Percentiles rank a stretch among this genome's conserved stretches.
Evolutionary conservation across 2,888 invertebrate species (phyloP).

Genomic region (Dendrolimus houi): DNA sequence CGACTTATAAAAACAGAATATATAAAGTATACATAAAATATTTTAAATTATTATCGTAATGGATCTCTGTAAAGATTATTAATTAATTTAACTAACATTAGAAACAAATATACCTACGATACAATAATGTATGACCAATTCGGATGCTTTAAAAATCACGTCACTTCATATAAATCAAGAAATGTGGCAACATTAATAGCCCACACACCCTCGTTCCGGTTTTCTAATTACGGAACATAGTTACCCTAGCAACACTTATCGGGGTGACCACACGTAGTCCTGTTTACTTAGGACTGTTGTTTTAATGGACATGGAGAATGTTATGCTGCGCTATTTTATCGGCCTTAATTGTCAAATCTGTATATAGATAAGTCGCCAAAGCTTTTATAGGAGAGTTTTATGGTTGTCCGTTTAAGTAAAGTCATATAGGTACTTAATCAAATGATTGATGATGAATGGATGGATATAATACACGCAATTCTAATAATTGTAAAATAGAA

Average conservation of each 20-base stretch:
- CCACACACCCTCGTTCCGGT: constrained; percentile 16
- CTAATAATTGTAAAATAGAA: too few species aligned
- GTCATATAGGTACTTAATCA: neutral
- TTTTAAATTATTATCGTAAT: too few species aligned
- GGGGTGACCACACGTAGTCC: constrained; percentile 50
- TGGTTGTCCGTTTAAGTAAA: neutral
- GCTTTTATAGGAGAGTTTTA: neutral
- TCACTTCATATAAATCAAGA: too few species aligned
- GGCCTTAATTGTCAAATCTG: constrained; percentile 52
- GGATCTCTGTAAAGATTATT: too few species aligned
- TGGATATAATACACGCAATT: too few species aligned
- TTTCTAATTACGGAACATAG: constrained; percentile 53
- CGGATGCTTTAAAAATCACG: too few species aligned
- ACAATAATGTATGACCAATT: too few species aligned
- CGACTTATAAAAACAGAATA: too few species aligned
- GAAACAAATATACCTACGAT: too few species aligned
- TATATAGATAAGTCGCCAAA: neutral
- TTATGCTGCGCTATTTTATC: constrained; percentile 38
- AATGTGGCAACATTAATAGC: constrained; percentile 6
- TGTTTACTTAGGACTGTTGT: constrained; percentile 69
- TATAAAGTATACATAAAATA: too few species aligned
- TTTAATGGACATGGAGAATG: constrained; percentile 60
- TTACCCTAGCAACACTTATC: constrained; percentile 57
- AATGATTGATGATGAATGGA: too few species aligned
- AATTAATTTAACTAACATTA: too few species aligned